Percentiles rank a stretch among this genome's conserved stretches.
These are phyloP conservation scores for Brachystomella parvula DNA, from an alignment of 1,140 invertebrate species.

Conservation along the genomic window DNA sequence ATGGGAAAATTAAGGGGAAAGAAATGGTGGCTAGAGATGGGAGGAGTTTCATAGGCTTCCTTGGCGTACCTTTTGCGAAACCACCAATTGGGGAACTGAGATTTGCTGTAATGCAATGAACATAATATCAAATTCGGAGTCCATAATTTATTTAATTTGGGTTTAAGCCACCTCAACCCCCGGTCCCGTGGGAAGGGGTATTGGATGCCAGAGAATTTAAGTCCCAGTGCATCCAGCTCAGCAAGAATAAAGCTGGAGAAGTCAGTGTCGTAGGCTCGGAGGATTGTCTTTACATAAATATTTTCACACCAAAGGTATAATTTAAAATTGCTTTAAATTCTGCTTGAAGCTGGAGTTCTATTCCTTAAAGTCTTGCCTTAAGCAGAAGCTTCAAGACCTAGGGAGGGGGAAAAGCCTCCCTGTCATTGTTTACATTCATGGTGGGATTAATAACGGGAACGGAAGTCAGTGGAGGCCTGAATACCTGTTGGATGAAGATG, in stretches of 20 bases:
- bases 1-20: background rate
- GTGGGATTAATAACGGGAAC: conserved; percentile 41
- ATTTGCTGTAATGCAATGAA: conserved; percentile 41
- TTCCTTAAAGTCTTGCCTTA: too few relatives aligned
- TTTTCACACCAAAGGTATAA: conserved; percentile 49
- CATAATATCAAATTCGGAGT: background rate
- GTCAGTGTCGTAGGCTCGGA: conserved; percentile 38
- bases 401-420: background rate
- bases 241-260: background rate
- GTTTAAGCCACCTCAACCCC: background rate
- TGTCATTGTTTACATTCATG: conserved; percentile 6
- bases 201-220: background rate
- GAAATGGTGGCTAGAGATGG: background rate
- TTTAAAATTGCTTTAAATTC: too few relatives aligned
- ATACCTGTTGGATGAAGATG: conserved; percentile 23
- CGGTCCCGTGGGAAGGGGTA: background rate
- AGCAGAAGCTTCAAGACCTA: background rate
- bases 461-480: conserved; percentile 4
- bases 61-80: conserved; percentile 49
- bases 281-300: conserved; percentile 52
- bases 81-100: conserved; percentile 47
- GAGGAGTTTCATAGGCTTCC: conserved; percentile 37
- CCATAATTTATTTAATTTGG: background rate
- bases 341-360: too few relatives aligned
- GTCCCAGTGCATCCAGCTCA: background rate